These are phyloP conservation scores for Hemaris fuciformis DNA, from an alignment of 2,888 invertebrate genomes.

Conservation along the genomic window DNA sequence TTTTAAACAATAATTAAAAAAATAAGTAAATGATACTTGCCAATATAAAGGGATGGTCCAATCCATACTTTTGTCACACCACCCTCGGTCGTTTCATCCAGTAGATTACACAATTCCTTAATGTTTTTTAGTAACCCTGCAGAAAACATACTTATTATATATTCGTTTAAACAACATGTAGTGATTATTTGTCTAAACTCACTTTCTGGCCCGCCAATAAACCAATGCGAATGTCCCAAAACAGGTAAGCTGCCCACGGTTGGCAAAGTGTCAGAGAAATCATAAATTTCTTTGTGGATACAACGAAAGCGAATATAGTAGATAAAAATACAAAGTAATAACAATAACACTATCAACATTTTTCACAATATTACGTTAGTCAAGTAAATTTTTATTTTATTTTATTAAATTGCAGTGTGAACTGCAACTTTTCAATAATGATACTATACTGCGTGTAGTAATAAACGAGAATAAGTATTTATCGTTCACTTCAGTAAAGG, in stretches of 20 bases:
- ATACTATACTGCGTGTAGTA: slow-evolving; percentile 34
- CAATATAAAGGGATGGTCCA: slow-evolving; percentile 57
- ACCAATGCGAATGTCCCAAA: slow-evolving; percentile 64
- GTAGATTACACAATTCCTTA: slow-evolving; percentile 14
- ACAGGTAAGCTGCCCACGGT: slow-evolving; percentile 50
- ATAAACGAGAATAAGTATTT: slow-evolving; percentile 34
- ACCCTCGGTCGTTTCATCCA: slow-evolving; percentile 41
- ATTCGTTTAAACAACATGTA: background rate
- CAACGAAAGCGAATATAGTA: background rate
- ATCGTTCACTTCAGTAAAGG: background rate
- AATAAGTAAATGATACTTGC: slow-evolving; percentile 32
- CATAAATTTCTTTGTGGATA: slow-evolving; percentile 7
- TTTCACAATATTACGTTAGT: background rate
- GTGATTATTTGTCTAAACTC: background rate
- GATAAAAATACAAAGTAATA: background rate
- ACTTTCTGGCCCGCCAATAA: slow-evolving; percentile 67
- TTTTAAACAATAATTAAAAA: background rate
- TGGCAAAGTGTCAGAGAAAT: slow-evolving; percentile 48
- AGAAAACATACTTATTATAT: background rate
- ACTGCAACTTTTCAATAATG: background rate
- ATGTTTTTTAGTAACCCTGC: background rate
- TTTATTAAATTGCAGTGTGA: background rate
- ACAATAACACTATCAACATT: background rate
- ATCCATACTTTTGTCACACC: slow-evolving; percentile 55
- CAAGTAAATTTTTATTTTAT: background rate